Percentiles rank a stretch among this genome's conserved stretches.
Evolutionary conservation across 2,113 vertebrate species (phyloP).

Genomic region (Channa argus): DNA sequence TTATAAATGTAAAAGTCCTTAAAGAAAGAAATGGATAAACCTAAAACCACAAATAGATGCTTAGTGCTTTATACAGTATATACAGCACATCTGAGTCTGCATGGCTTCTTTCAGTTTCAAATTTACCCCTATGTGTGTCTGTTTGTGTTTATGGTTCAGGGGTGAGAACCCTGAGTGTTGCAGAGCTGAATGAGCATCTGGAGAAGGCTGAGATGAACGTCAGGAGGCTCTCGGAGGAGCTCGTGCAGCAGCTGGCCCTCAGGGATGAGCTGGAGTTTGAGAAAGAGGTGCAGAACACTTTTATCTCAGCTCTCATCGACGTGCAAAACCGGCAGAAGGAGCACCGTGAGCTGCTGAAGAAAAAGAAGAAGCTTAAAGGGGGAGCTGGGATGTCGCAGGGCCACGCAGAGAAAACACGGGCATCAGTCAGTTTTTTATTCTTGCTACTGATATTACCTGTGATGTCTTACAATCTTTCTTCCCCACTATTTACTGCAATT

Average conservation of each 20-base stretch:
- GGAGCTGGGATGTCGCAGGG: conserved; percentile 83
- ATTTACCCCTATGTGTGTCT: neutral
- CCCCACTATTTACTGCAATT: neutral
- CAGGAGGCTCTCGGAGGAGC: conserved; percentile 91
- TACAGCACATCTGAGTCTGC: no score
- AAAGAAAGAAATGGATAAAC: no score
- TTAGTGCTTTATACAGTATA: no score
- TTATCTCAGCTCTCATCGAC: conserved; percentile 96
- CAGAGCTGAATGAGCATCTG: conserved; percentile 89
- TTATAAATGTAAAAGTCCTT: no score
- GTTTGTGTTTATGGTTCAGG: conserved; percentile 39
- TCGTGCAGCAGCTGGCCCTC: conserved; percentile 93
- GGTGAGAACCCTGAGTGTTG: conserved; percentile 75
- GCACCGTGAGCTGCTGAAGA: conserved; percentile 91
- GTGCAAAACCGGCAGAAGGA: conserved; percentile 97
- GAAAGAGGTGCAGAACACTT: conserved; percentile 98
- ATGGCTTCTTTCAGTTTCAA: no score
- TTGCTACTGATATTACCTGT: neutral
- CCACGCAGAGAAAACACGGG: conserved; percentile 84
- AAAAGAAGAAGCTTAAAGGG: conserved; percentile 91
- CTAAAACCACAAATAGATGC: no score
- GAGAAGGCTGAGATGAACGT: conserved; percentile 90
- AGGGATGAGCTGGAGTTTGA: conserved; percentile 97
- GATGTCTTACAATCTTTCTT: neutral
- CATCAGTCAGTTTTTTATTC: conserved; percentile 70